Evolutionary conservation across 2,113 vertebrate genomes (phyloP), one percentile per base, ranked within the genome.

Genomic region (Hirundichthys speculiger): DNA sequence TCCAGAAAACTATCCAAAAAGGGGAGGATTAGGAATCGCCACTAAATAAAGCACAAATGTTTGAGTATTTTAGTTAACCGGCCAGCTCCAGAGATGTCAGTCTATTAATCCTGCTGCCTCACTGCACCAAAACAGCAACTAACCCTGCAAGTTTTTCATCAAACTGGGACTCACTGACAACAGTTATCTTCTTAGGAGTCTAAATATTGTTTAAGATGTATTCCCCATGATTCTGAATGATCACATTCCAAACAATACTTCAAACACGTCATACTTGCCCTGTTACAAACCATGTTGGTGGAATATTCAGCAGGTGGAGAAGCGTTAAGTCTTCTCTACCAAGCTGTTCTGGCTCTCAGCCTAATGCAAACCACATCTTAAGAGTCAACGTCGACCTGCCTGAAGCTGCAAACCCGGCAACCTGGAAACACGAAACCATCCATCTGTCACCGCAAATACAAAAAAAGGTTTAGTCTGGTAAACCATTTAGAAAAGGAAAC

Each of bases 361-460:
- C 58, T 54, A 62, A 16, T 1, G 22, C 14, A 64, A 64, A 65
- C 57, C 43, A 52, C 53, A 67, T 77, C 62, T 56, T 4, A 22
- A 40, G 51, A 55, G 39, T 69, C 51, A 40, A 38, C 69, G 43
- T 18, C 13, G 5, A 73, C 34, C 69, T 13, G 64, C 65, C 59
- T 56, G 53, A 38, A 55, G 63, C 66, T 58, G 27, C 21, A 48
- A 40, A 11, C 11, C 55, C 21, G 0, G 64, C 63, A 72, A 46
- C 82, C 73, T 19, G 53, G 84, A 82, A 88, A 86, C 84, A 42
- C 52, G 53, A 51, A 77, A 27, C 65, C 68, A 79, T 75, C 65
- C 25, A 30, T 77, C 64, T 81, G 75, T 58, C 75, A 56, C 58
- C 73, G 19, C 50, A 48, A 55, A 66, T 61, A 25, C 53, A 52